Evolutionary conservation across 1,140 invertebrate genomes (phyloP), one percentile per base, ranked within the genome.

Genomic region (Drusus annulatus): DNA sequence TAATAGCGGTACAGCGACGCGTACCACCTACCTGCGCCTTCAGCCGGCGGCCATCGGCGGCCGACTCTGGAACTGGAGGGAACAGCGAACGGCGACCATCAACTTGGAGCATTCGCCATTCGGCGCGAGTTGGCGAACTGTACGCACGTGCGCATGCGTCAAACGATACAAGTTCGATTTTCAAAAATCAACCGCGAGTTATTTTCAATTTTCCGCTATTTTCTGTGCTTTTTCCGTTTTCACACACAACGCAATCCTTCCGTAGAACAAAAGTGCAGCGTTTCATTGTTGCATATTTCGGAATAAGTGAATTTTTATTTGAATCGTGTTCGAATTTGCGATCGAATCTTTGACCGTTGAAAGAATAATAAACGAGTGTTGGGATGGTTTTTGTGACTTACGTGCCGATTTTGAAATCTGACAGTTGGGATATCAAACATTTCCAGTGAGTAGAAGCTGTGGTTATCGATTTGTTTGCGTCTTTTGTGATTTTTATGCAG

Each of bases 91-190:
- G 13, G 7, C 36, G 36, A 45, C 36, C 36, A 45, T 45, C 36
- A 45, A 45, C 36, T 45, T 45, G 8, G 13, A 16, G 17, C 62
- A 65, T 71, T 71, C 45, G 68, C 8, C 62, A 65, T 71, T 71
- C 45, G 68, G 68, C 68, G 68, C 68, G 68, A 71, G 68, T 71
- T 19, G 45, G 68, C 68, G 68, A 71, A 45, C 68, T 31, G 45
- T 6, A 51, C 17, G 68, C 68, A 71, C 68, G 68, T n/a, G 68
- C 68, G 68, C 68, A 71, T 71, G 68, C 68, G 68, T 71, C 21
- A 51, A n/a, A 50, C 50, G 7, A 71, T n/a, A 71, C 2, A 17
- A 6, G 45, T 71, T 50, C 68, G 68, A 19, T 71, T 71, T 71
- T 51, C 45, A 17, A 71, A 71, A 71, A 69, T 17, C 65, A 71